These are phyloP conservation scores for Ochropleura leucogaster DNA, from an alignment of 2,888 invertebrate genomes.

Conservation along the genomic window DNA sequence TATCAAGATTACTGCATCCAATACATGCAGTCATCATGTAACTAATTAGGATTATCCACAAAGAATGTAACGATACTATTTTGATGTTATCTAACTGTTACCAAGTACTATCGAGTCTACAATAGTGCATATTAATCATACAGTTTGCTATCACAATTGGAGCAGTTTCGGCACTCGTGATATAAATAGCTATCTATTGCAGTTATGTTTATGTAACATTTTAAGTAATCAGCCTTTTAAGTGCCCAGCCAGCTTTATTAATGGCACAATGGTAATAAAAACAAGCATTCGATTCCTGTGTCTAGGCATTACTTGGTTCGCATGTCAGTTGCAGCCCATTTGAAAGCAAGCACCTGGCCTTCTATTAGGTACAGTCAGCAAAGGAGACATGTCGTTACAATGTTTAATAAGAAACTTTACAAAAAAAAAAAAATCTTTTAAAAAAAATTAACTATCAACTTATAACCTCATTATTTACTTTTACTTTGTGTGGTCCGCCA, in stretches of 20 bases:
- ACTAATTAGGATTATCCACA: constrained; percentile 59
- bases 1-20: constrained; percentile 41
- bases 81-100: constrained; percentile 46
- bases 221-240: background rate
- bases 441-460: too few species aligned
- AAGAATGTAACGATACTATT: constrained; percentile 42
- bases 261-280: background rate
- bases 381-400: too few species aligned
- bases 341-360: too few species aligned
- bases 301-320: too few species aligned
- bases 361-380: too few species aligned
- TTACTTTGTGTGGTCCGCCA: too few species aligned
- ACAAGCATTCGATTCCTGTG: too few species aligned
- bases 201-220: constrained; percentile 31
- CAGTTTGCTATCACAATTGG: constrained; percentile 23
- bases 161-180: constrained; percentile 32
- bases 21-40: constrained; percentile 25
- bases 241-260: background rate
- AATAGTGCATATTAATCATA: constrained; percentile 58
- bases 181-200: constrained; percentile 4
- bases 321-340: too few species aligned
- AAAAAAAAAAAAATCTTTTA: too few species aligned
- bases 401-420: too few species aligned
- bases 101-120: constrained; percentile 20
- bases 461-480: too few species aligned